Evolutionary conservation across 1,140 invertebrate genomes (phyloP).

Genomic region (Calliphora vicina): DNA sequence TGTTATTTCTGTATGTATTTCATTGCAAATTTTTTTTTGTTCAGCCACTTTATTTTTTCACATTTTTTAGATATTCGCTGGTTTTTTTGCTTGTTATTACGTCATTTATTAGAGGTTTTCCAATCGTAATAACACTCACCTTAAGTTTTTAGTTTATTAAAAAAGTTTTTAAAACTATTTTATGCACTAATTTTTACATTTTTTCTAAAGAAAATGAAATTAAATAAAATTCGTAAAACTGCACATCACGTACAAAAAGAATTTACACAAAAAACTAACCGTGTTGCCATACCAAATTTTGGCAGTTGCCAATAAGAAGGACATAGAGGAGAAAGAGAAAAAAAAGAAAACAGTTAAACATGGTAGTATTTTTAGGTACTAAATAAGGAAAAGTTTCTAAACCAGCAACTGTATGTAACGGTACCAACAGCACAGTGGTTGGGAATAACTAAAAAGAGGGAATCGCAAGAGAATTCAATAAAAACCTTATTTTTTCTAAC

Average conservation of each 20-base stretch:
- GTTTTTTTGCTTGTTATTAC: slow-evolving; percentile 1
- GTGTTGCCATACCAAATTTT: not conserved
- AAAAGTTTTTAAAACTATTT: slow-evolving; percentile 30
- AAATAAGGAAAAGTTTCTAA: not conserved
- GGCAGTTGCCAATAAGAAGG: not conserved
- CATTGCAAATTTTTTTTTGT: not conserved
- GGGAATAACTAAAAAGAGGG: no score
- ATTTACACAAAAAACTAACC: slow-evolving; percentile 19
- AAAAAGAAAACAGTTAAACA: not conserved
- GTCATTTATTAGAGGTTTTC: slow-evolving; percentile 18
- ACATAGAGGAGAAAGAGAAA: not conserved
- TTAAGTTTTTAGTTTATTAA: slow-evolving; percentile 32
- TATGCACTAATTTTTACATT: slow-evolving; percentile 36
- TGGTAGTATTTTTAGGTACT: not conserved
- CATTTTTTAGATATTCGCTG: slow-evolving; percentile 1
- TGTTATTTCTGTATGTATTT: slow-evolving; percentile 35
- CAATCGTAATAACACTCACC: not conserved
- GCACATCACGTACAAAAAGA: slow-evolving; percentile 11
- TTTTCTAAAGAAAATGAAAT: slow-evolving; percentile 18
- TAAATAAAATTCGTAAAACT: slow-evolving; percentile 23
- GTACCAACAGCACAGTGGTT: not conserved
- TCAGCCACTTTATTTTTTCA: slow-evolving; percentile 10
- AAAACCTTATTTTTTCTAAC: no score
- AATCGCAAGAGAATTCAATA: no score
- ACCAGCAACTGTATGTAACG: not conserved